Conservation (phyloP, 2,113 vertebrate genomes). For the Pseudorectes ferrugineus region DNA sequence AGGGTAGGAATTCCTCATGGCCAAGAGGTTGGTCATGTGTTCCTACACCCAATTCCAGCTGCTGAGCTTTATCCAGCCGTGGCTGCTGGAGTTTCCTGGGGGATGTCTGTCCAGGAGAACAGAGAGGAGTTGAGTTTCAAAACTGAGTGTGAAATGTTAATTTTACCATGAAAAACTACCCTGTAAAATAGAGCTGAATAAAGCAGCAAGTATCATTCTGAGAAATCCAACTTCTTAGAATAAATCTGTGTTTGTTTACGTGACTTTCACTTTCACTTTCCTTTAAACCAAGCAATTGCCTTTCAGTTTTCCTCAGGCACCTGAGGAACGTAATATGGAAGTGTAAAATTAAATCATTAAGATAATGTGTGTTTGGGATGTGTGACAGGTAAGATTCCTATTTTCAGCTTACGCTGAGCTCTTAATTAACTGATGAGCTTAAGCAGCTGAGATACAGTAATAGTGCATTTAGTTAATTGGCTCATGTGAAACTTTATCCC, state of each 20-base stretch:
- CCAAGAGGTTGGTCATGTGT: fast-evolving
- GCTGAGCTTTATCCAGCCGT: neutral
- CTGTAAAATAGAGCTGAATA: neutral
- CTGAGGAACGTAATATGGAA: neutral
- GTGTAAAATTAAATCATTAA: slow-evolving; percentile 29
- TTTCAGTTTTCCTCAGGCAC: neutral
- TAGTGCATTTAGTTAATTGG: slow-evolving; percentile 65
- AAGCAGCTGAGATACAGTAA: slow-evolving; percentile 56
- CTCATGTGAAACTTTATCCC: slow-evolving; percentile 56
- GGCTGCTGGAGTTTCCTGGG: neutral
- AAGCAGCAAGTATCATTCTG: neutral
- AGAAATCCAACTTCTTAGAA: neutral
- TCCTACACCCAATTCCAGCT: neutral
- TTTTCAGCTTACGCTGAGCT: slow-evolving; percentile 54
- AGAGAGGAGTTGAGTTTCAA: neutral
- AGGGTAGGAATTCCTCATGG: neutral
- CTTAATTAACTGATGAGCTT: slow-evolving; percentile 66
- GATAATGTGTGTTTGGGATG: slow-evolving; percentile 34
- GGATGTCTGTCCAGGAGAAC: neutral
- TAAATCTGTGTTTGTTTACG: neutral
- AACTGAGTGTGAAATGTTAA: neutral
- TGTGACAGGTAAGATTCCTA: slow-evolving; percentile 51
- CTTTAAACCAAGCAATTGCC: neutral
- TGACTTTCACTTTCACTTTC: neutral
- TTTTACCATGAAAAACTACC: neutral